Percentiles rank a stretch among this genome's conserved stretches.
These are phyloP conservation scores for Brachionus rotundiformis DNA, from an alignment of 1,140 invertebrate species.

Conservation along the genomic window DNA sequence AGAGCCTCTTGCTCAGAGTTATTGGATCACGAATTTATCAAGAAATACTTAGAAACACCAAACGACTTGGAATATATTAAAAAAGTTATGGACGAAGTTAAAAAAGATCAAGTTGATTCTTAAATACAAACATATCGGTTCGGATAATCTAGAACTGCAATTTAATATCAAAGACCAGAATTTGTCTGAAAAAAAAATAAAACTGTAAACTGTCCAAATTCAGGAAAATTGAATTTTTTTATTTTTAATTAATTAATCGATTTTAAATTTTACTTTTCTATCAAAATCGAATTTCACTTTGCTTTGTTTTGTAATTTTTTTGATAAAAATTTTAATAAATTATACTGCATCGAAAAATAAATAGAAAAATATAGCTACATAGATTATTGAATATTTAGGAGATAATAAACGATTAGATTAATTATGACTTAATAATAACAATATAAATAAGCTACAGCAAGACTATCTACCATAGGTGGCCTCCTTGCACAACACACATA, in stretches of 20 bases:
- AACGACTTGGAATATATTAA: slow-evolving; percentile 35
- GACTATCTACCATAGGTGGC: too few relatives aligned
- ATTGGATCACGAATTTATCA: slow-evolving; percentile 37
- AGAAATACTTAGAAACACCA: neutral
- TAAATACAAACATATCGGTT: neutral
- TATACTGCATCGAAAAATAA: neutral
- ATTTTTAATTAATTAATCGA: neutral
- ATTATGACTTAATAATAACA: too few relatives aligned
- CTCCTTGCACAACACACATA: too few relatives aligned
- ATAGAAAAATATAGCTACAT: too few relatives aligned
- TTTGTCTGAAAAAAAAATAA: neutral
- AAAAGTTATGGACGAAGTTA: slow-evolving; percentile 46
- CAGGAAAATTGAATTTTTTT: neutral
- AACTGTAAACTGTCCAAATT: neutral
- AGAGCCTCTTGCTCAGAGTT: neutral
- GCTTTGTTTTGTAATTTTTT: neutral
- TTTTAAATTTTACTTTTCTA: neutral
- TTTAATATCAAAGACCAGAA: neutral
- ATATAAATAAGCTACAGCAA: too few relatives aligned
- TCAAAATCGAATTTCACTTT: neutral
- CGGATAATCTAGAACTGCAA: neutral
- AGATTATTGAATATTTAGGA: too few relatives aligned
- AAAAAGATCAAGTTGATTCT: slow-evolving; percentile 23
- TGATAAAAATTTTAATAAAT: neutral
- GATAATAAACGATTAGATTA: too few relatives aligned